Evolutionary conservation across 2,888 invertebrate genomes (phyloP), one percentile per base, ranked within the genome.

Genomic region (Caenorhabditis plicata): DNA sequence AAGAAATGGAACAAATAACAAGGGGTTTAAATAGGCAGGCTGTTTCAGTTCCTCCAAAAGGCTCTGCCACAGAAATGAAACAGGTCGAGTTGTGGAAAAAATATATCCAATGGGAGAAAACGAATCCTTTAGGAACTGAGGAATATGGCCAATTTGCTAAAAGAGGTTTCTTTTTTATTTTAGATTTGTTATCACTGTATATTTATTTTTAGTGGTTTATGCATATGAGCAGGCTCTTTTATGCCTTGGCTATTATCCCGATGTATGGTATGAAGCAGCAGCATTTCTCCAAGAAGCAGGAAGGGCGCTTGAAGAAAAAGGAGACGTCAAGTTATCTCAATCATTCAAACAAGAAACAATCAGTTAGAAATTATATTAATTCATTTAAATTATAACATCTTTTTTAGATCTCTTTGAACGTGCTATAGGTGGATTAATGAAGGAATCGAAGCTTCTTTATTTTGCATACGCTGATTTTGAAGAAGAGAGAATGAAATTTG

Each of bases 231-330:
- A 99, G 83, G 92, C 95, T 74, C 84, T 99, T 41, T 84, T 99
- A 38, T 96, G 96, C 79, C 85, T 98, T 29, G 93, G 94, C 0
- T 95, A 95, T 84, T 94, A 96, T 82, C 93, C 96, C 0, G 96
- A 98, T 68, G 91, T 98, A 55, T 99, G 98, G 98, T 92, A 93
- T 82, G 96, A 98, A 83, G 95, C 96, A 0, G 94, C 96, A 0
- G 90, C 92, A 81, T 98, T 92, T 84, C 86, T 98, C 40, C 95
- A 98, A 82, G 89, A 92, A 80, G 92, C 93, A 64, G 90, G 93
- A 29, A 92, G 92, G 82, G 87, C 91, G 71, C 85, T 98, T 53
- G 89, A 90, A 42, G 96, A 96, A 42, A 75, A 77, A 45, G 78
- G 78, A 19, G 78, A 78, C 46, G 71, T 78, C 11, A 77, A 73